A percentile compares a stretch with the other conserved stretches of the same genome.
Evolutionary conservation across 2,113 vertebrate genomes (phyloP).

Genomic region (Meleagris gallopavo): DNA sequence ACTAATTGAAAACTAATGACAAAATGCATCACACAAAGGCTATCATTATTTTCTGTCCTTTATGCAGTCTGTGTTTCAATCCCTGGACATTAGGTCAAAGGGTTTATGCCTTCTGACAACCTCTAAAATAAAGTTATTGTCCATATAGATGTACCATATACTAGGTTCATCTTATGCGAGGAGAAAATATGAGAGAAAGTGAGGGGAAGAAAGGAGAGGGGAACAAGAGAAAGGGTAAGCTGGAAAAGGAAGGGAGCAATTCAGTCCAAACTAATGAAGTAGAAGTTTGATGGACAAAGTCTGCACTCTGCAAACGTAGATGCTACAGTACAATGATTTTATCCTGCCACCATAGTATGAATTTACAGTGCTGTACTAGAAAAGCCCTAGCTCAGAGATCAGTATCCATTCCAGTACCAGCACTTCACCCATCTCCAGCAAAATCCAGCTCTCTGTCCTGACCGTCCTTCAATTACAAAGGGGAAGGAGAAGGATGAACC

Average conservation of each 20-base stretch:
- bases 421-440: accelerated
- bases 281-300: background rate
- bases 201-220: background rate
- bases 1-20: background rate
- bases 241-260: background rate
- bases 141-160: background rate
- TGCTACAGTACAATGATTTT: background rate
- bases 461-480: background rate
- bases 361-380: background rate
- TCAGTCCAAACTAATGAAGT: background rate
- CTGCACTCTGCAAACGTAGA: background rate
- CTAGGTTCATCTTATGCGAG: background rate
- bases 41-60: background rate
- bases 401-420: background rate
- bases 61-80: background rate
- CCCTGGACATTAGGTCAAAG: background rate
- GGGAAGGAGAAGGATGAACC: background rate
- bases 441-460: background rate
- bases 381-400: background rate
- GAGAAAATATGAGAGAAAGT: background rate
- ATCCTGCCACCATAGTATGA: background rate
- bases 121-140: background rate
- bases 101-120: background rate
- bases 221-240: background rate
- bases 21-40: background rate